Percentiles rank a stretch among this genome's conserved stretches.
Evolutionary conservation across 2,797 vertebrate species (phyloP).

Genomic region (Hapalemur alaotrensis): DNA sequence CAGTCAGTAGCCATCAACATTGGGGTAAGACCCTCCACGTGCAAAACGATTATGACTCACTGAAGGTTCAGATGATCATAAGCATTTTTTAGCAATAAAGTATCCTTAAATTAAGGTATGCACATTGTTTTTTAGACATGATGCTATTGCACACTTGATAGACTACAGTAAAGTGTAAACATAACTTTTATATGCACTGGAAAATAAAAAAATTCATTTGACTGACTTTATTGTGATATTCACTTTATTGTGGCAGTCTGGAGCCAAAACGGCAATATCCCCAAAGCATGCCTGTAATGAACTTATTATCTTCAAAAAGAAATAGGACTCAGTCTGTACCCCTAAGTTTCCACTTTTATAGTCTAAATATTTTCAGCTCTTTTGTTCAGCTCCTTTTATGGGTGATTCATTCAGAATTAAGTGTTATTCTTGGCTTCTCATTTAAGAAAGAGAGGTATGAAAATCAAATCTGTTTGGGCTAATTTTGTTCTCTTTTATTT

Average conservation of each 20-base stretch:
- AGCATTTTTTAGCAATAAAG: too few relatives aligned
- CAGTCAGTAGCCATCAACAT: too few relatives aligned
- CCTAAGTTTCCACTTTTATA: background rate
- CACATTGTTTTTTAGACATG: background rate
- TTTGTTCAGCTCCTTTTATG: background rate
- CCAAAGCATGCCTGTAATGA: background rate
- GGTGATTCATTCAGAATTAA: background rate
- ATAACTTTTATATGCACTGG: background rate
- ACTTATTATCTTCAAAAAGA: slow-evolving; percentile 20
- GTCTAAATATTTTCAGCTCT: background rate
- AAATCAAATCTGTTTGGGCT: background rate
- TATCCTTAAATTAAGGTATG: too few relatives aligned
- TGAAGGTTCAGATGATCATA: too few relatives aligned
- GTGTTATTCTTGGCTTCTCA: background rate
- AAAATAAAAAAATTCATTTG: background rate
- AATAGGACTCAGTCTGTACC: background rate
- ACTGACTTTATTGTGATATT: background rate
- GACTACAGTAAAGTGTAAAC: background rate
- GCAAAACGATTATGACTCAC: too few relatives aligned
- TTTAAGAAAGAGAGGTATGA: background rate
- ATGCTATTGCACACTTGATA: background rate
- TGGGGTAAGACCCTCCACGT: too few relatives aligned
- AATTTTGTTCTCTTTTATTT: background rate
- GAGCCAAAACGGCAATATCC: background rate
- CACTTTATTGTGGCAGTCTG: background rate